Evolutionary conservation across 2,888 invertebrate species (phyloP), one percentile per base, ranked within the genome.

Genomic region (Orgyia antiqua): DNA sequence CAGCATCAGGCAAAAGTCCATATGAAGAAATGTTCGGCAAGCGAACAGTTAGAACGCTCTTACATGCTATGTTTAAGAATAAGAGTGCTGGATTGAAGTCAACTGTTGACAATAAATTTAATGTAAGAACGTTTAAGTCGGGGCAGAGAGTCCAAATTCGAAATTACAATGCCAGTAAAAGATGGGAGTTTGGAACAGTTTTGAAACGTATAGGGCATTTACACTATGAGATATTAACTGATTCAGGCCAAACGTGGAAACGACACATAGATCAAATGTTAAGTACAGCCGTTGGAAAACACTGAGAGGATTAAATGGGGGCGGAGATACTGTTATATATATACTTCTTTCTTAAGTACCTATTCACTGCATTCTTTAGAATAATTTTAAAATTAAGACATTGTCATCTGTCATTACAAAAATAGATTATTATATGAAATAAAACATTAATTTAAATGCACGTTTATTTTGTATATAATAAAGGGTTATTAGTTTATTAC

Each of bases 391-490:
- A n/a, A n/a, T n/a, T n/a, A n/a, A n/a, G n/a, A n/a, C n/a, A n/a
- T n/a, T n/a, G n/a, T n/a, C n/a, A n/a, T n/a, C n/a, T n/a, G n/a
- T n/a, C n/a, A n/a, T n/a, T n/a, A n/a, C n/a, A n/a, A n/a, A n/a
- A n/a, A n/a, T n/a, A n/a, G n/a, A n/a, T n/a, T n/a, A n/a, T n/a
- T n/a, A n/a, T n/a, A n/a, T n/a, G n/a, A n/a, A n/a, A n/a, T n/a
- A n/a, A n/a, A n/a, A n/a, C n/a, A n/a, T n/a, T n/a, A n/a, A n/a
- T n/a, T n/a, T n/a, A n/a, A n/a, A n/a, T n/a, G n/a, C n/a, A n/a
- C n/a, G n/a, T 29, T 27, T 27, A 27, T 32, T 32, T 20, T 4
- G 17, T 18, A 24, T 19, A n/a, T 29, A 7, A 26, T n/a, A n/a
- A n/a, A n/a, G n/a, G n/a, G n/a, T n/a, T n/a, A n/a, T n/a, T n/a